Percentiles rank a stretch among this genome's conserved stretches.
Evolutionary conservation across 2,113 vertebrate species (phyloP).

Genomic region (Cervus canadensis): DNA sequence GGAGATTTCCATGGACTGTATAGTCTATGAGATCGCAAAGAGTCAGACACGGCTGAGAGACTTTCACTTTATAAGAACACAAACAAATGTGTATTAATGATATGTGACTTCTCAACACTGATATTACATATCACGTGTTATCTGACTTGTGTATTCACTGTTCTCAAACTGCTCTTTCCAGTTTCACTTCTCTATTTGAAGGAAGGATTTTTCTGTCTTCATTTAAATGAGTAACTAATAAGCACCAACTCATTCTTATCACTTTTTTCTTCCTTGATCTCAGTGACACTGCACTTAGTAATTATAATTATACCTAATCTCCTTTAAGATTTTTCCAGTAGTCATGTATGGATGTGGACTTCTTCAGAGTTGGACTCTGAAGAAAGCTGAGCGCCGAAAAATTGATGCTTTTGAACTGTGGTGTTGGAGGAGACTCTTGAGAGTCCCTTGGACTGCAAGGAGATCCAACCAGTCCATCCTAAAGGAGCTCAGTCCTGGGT

Average conservation of each 20-base stretch:
- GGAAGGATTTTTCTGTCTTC: not conserved
- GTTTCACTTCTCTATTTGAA: not conserved
- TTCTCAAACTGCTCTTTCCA: not conserved
- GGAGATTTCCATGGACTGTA: not conserved
- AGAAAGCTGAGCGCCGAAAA: no score
- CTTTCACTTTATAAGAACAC: not conserved
- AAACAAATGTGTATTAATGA: not conserved
- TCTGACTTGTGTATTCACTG: not conserved
- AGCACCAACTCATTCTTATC: not conserved
- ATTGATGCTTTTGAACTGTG: no score
- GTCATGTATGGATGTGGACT: no score
- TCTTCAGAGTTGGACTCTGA: no score
- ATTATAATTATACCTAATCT: not conserved
- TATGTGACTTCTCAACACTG: not conserved
- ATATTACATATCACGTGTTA: not conserved
- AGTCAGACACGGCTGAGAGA: not conserved
- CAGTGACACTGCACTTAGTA: no score
- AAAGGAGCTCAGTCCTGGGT: no score
- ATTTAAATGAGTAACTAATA: not conserved
- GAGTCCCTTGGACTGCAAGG: no score
- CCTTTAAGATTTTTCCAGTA: no score
- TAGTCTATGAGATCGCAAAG: not conserved
- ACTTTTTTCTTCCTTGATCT: no score
- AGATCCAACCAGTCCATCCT: no score
- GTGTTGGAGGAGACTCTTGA: no score